Percentiles rank a stretch among this genome's conserved stretches.
phyloP scores from a whole-genome alignment of 2,888 invertebrate species.

The Euplexia lucipara region DNA sequence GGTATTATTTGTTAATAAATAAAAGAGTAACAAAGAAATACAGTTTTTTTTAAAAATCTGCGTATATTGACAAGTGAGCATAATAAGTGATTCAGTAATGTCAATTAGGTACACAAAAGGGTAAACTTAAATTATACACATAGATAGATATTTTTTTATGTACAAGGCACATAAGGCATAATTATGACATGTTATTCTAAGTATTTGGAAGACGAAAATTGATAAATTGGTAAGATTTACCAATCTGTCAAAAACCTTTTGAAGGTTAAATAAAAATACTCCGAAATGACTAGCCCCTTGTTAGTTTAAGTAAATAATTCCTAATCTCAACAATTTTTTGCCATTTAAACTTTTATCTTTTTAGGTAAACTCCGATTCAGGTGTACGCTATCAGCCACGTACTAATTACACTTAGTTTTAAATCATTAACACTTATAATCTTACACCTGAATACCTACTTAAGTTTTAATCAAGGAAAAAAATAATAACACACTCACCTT shows the following conservation, averaged over 20 bases:
- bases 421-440: slow-evolving; percentile 11
- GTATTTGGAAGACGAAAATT: background rate
- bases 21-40: background rate
- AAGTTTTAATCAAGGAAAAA: background rate
- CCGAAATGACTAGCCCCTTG: background rate
- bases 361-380: slow-evolving; percentile 21
- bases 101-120: no score
- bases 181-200: background rate
- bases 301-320: slow-evolving; percentile 19
- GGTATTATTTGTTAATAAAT: background rate
- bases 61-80: no score
- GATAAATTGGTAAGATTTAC: slow-evolving; percentile 16
- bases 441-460: background rate
- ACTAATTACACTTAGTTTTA: slow-evolving; percentile 5
- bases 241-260: slow-evolving; percentile 5
- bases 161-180: no score
- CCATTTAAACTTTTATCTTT: slow-evolving; percentile 24
- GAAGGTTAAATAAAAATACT: slow-evolving; percentile 30
- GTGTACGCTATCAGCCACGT: slow-evolving; percentile 26
- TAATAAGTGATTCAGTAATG: no score
- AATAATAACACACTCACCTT: slow-evolving; percentile 42
- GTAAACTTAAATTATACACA: no score
- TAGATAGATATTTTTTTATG: no score
- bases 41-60: no score
- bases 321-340: slow-evolving; percentile 25